Percentiles rank a stretch among this genome's conserved stretches.
These are phyloP conservation scores for Sinodicranocentrus sp. DNA, from an alignment of 2,888 invertebrate genomes.

Conservation along the genomic window DNA sequence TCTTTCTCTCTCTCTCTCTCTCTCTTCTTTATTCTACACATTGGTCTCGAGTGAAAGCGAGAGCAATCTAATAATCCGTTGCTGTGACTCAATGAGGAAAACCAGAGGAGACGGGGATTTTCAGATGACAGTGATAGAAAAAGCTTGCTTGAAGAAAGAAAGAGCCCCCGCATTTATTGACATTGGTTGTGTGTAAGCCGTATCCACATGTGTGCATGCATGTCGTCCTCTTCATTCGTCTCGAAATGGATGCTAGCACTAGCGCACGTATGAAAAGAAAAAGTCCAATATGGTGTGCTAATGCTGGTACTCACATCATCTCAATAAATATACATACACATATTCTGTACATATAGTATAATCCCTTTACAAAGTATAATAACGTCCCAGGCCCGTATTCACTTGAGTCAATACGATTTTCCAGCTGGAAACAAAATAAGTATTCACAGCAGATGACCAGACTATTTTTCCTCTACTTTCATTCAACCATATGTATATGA, in stretches of 20 bases:
- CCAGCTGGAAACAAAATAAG: conserved; percentile 37
- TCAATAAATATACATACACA: conserved; percentile 26
- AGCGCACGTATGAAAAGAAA: neutral
- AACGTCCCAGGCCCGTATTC: conserved; percentile 52
- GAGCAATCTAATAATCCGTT: conserved; percentile 67
- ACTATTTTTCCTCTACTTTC: conserved; percentile 3
- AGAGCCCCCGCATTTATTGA: conserved; percentile 67
- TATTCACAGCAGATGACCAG: conserved; percentile 21
- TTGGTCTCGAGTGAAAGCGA: conserved; percentile 66
- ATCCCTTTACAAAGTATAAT: conserved; percentile 51
- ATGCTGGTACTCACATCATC: conserved; percentile 15
- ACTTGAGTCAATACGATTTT: conserved; percentile 3
- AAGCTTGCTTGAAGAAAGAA: conserved; percentile 59
- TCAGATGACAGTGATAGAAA: conserved; percentile 68
- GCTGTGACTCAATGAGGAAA: conserved; percentile 65
- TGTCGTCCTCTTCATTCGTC: conserved; percentile 1
- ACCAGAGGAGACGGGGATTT: conserved; percentile 70
- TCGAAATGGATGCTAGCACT: neutral
- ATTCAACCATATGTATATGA: too few species aligned
- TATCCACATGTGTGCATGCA: conserved; percentile 13
- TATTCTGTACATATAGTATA: conserved; percentile 37
- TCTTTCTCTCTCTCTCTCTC: too few species aligned
- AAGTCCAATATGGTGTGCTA: conserved; percentile 31
- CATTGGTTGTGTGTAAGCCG: conserved; percentile 43
- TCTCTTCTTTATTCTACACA: too few species aligned